Base-by-base conservation (phyloP, 2,888 invertebrate species). In the Zaprionus lineosus region DNA sequence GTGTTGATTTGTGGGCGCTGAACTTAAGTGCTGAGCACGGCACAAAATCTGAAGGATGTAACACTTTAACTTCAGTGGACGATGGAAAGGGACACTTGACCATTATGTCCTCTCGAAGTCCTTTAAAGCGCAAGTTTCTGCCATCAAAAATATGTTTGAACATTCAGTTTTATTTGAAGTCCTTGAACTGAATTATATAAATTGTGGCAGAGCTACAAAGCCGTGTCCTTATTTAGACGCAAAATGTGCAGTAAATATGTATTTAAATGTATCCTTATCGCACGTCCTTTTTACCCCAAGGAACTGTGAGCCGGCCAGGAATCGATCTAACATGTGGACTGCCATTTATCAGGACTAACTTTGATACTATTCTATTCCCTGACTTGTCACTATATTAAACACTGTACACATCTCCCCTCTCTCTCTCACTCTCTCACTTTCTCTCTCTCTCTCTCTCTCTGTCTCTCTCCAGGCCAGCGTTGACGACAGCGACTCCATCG, bases 401-500 rank as follows among this genome's bases (percentile, higher is more conserved):
- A 44, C 29, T 24, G 11, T 37, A 18, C 37, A 12, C 29, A 44
- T 33, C 5, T 6, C 43, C 12, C 1, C 15, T 11, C 6, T 5
- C 44, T 12, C 16, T n/a, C n/a, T n/a, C n/a, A n/a, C n/a, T 2
- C 2, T 5, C 12, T 1, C 5, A 8, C 2, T 24, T 29, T 41
- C 74, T n/a, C n/a, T n/a, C n/a, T n/a, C 1, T n/a, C n/a, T n/a
- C n/a, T 2, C 2, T 5, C 12, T 1, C 5, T 24, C 2, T 24
- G 33, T 41, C 74, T n/a, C n/a, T n/a, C n/a, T n/a, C 1, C 61
- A 89, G 89, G 87, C 88, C 74, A 87, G 78, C 64, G 87, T 88
- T 46, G 90, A 90, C 74, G 90, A 89, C 83, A 88, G 75, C 79
- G 90, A 90, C 73, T 90, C 90, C 60, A 90, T 90, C 79, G 90